phyloP scores from a whole-genome alignment of 2,113 vertebrate species.

The Hypanus sabinus region DNA sequence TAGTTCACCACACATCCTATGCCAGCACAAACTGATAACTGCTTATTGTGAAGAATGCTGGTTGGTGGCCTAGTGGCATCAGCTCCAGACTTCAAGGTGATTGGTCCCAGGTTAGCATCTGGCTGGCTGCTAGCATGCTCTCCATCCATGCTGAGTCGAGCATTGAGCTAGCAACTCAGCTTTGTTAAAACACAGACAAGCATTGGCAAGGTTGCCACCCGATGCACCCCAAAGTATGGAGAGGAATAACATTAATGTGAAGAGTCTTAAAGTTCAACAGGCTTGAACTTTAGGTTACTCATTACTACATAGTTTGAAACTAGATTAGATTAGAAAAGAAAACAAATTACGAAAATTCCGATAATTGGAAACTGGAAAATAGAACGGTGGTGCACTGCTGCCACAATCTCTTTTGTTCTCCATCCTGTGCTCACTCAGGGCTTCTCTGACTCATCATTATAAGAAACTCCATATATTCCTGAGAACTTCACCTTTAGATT shows the following conservation, averaged over 20 bases:
- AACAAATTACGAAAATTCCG: too few relatives aligned
- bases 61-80: too few relatives aligned
- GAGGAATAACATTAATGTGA: neutral
- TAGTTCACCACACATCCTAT: too few relatives aligned
- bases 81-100: too few relatives aligned
- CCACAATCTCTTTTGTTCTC: neutral
- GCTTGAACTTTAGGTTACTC: neutral
- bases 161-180: too few relatives aligned
- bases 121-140: too few relatives aligned
- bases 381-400: neutral
- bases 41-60: neutral
- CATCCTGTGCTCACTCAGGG: neutral
- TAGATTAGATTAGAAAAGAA: neutral
- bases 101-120: too few relatives aligned
- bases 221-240: too few relatives aligned
- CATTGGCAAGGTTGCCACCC: too few relatives aligned
- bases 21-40: neutral
- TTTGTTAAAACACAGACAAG: too few relatives aligned
- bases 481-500: too few relatives aligned
- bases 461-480: neutral
- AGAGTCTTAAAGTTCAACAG: neutral
- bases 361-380: neutral
- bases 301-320: neutral
- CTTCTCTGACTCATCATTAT: neutral
- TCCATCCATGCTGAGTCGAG: too few relatives aligned